Conservation (phyloP, 92 coral and sea anemone species). For the Hydrozoanthus gracilis region DNA sequence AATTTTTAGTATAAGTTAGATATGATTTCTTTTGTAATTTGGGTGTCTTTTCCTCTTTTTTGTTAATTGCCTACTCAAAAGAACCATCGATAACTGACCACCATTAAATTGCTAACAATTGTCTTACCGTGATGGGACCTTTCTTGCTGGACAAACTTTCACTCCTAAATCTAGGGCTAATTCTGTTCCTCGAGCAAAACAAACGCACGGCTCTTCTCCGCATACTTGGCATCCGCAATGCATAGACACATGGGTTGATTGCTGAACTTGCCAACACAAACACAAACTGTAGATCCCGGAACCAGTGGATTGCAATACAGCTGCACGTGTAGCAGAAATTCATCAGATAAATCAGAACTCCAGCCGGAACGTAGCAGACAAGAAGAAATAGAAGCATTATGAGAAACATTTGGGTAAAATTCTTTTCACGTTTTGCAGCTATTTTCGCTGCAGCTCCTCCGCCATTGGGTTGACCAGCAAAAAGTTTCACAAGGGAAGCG, state of each 20-base stretch:
- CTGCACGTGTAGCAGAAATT: constrained; percentile 29
- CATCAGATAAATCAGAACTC: constrained; percentile 31
- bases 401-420: constrained; percentile 24
- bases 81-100: no score
- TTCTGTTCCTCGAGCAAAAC: background rate
- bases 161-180: background rate
- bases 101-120: no score
- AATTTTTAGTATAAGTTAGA: no score
- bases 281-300: constrained; percentile 39
- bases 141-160: no score
- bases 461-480: constrained; percentile 2
- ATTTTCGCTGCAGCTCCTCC: background rate
- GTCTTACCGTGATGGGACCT: no score
- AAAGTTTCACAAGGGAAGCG: background rate
- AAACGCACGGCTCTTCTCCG: background rate
- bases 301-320: constrained; percentile 38
- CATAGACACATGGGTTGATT: constrained; percentile 41
- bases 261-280: constrained; percentile 40
- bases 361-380: constrained; percentile 23
- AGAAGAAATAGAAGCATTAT: constrained; percentile 9
- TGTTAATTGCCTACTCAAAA: no score
- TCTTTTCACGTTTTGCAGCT: constrained; percentile 20
- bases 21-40: no score
- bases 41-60: no score
- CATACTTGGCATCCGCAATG: constrained; percentile 26